Evolutionary conservation across 1,140 invertebrate species (phyloP).

Genomic region (Drosophila triauraria): DNA sequence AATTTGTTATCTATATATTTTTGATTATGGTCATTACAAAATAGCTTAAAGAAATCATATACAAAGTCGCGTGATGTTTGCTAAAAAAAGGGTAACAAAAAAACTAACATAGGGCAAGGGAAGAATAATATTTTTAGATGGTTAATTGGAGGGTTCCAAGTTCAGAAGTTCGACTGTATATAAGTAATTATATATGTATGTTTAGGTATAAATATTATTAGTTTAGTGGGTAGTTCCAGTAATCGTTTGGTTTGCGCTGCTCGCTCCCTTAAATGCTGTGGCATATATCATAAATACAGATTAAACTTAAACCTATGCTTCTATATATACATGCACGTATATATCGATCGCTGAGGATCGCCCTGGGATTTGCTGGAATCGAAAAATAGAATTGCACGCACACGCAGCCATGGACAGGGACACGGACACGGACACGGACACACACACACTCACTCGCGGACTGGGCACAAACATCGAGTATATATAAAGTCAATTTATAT

Average conservation of each 20-base stretch:
- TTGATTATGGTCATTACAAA: constrained; percentile 26
- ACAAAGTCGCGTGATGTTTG: constrained; percentile 20
- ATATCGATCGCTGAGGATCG: constrained; percentile 44
- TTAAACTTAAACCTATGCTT: constrained; percentile 24
- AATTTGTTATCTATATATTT: constrained; percentile 17
- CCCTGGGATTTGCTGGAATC: constrained; percentile 50
- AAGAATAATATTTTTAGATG: neutral
- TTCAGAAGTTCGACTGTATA: constrained; percentile 3
- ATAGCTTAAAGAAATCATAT: constrained; percentile 3
- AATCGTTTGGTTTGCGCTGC: constrained; percentile 42
- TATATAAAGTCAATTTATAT: constrained; percentile 4
- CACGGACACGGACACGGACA: neutral
- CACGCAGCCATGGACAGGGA: constrained; percentile 3
- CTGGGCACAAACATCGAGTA: constrained; percentile 7
- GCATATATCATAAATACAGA: constrained; percentile 32
- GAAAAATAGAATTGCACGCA: constrained; percentile 29
- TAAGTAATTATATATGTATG: neutral
- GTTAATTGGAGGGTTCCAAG: neutral
- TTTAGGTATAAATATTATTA: constrained; percentile 9
- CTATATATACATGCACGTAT: constrained; percentile 12
- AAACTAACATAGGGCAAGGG: neutral
- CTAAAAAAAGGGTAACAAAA: neutral
- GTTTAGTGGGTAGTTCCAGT: constrained; percentile 37
- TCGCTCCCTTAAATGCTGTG: constrained; percentile 40
- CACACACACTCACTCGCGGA: constrained; percentile 5